These are phyloP conservation scores for Euwallacea fornicatus DNA, from an alignment of 1,140 invertebrate genomes.

Conservation along the genomic window DNA sequence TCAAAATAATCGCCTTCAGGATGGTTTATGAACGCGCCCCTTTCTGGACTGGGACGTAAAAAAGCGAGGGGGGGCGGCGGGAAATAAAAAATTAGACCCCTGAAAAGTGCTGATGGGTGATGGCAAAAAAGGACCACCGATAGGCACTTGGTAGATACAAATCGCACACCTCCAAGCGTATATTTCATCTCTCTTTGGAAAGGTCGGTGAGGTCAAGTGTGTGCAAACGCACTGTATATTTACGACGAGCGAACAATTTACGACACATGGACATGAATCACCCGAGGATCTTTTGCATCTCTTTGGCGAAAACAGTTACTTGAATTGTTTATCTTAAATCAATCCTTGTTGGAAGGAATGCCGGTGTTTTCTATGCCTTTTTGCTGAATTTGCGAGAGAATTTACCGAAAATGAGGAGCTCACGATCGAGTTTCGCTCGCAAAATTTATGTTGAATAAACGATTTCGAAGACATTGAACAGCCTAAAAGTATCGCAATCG, in stretches of 20 bases:
- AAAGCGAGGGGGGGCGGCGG: too few relatives aligned
- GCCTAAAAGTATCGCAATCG: too few relatives aligned
- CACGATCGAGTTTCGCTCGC: too few relatives aligned
- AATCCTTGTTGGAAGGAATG: not conserved
- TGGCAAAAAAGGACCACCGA: too few relatives aligned
- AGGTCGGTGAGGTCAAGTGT: constrained; percentile 18
- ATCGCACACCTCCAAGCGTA: constrained; percentile 2
- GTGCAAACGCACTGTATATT: constrained; percentile 22
- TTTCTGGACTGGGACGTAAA: not conserved
- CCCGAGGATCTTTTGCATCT: constrained; percentile 1
- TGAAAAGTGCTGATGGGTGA: too few relatives aligned
- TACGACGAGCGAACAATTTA: constrained; percentile 17
- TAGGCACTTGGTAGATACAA: too few relatives aligned
- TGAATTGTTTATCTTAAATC: constrained; percentile 15
- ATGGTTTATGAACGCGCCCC: not conserved
- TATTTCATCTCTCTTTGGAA: constrained; percentile 12
- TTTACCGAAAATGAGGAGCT: not conserved
- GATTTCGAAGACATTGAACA: too few relatives aligned
- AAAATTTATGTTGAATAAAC: too few relatives aligned
- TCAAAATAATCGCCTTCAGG: constrained; percentile 3
- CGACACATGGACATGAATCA: constrained; percentile 19
- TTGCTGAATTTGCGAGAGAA: not conserved
- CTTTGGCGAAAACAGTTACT: constrained; percentile 14
- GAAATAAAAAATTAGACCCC: too few relatives aligned
- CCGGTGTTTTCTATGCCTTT: not conserved